phyloP scores from a whole-genome alignment of 2,797 vertebrate genomes.

The Centroberyx gerrardi region DNA sequence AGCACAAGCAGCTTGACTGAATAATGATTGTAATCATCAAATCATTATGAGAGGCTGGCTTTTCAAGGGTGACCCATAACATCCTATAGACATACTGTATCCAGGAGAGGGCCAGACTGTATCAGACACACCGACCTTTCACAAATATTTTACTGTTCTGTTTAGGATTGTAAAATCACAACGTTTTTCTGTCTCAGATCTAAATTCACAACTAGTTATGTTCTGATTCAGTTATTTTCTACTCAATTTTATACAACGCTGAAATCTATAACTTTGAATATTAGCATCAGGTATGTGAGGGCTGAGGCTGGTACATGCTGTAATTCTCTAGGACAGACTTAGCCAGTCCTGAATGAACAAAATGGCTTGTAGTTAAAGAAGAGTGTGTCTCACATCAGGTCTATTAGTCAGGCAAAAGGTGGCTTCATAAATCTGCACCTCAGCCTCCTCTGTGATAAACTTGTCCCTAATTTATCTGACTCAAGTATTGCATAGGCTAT shows the following conservation, averaged over 20 bases:
- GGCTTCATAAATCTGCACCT: slow-evolving; percentile 14
- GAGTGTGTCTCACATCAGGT: slow-evolving; percentile 1
- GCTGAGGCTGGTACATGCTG: not conserved
- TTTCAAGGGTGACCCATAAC: slow-evolving; percentile 57
- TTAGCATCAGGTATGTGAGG: not conserved
- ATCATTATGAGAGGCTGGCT: slow-evolving; percentile 61
- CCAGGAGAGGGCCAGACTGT: slow-evolving; percentile 43
- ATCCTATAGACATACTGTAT: slow-evolving; percentile 40
- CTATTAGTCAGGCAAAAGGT: slow-evolving; percentile 6
- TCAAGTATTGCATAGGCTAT: slow-evolving; percentile 22
- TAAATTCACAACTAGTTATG: not conserved
- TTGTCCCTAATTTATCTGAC: slow-evolving; percentile 8
- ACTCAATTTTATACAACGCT: not conserved
- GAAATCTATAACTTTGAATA: not conserved
- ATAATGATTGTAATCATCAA: slow-evolving; percentile 78
- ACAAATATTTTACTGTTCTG: slow-evolving; percentile 24
- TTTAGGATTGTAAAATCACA: slow-evolving; percentile 10
- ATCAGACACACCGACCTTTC: slow-evolving; percentile 20
- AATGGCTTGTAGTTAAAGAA: not conserved
- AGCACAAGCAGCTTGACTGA: slow-evolving; percentile 67
- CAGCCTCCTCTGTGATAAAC: slow-evolving; percentile 2
- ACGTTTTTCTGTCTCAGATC: not conserved
- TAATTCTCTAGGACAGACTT: slow-evolving; percentile 10
- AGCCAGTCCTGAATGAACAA: slow-evolving; percentile 8
- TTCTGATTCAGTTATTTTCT: not conserved